A percentile compares a stretch with the other conserved stretches of the same genome.
Evolutionary conservation across 2,113 vertebrate genomes (phyloP).

Genomic region (Microtus richardsoni): DNA sequence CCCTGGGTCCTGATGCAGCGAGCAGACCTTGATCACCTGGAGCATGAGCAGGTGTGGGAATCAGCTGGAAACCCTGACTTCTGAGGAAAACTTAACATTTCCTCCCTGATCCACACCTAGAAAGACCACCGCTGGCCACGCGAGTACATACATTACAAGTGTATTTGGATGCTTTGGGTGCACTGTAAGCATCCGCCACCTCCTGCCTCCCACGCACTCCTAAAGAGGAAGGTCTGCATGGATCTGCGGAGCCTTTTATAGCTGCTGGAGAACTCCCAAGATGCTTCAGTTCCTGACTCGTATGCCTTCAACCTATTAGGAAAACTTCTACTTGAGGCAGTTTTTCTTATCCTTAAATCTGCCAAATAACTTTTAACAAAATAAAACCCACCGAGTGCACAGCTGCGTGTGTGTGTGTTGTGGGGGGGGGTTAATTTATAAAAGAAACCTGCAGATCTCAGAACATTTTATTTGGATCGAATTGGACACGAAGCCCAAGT

Average conservation of each 20-base stretch:
- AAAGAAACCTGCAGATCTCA: constrained; percentile 13
- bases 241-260: background rate
- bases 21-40: background rate
- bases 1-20: background rate
- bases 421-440: background rate
- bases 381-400: background rate
- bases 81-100: background rate
- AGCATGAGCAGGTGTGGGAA: background rate
- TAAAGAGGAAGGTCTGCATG: constrained; percentile 5
- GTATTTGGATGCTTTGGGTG: background rate
- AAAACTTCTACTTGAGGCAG: background rate
- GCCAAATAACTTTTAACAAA: constrained; percentile 16
- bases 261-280: constrained; percentile 33
- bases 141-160: background rate
- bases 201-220: constrained; percentile 13
- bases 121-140: background rate
- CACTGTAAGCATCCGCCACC: background rate
- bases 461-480: background rate
- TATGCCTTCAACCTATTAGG: constrained; percentile 37
- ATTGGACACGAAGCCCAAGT: background rate
- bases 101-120: background rate
- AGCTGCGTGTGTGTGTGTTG: background rate
- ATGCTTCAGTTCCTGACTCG: background rate
- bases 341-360: constrained; percentile 27
- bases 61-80: background rate